These are phyloP conservation scores for Xenentodon cancila DNA, from an alignment of 2,797 vertebrate genomes.

Conservation along the genomic window DNA sequence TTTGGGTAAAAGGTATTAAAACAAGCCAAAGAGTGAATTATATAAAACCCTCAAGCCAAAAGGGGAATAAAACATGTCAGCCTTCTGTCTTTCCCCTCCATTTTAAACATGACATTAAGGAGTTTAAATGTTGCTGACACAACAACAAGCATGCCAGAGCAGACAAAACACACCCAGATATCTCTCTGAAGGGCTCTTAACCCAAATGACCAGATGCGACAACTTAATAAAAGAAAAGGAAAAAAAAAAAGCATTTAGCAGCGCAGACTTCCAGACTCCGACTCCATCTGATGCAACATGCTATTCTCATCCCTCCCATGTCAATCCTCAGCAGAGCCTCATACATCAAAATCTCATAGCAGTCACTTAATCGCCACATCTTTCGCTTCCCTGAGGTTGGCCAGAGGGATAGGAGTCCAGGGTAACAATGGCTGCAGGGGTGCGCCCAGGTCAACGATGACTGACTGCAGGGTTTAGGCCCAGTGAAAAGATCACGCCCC, in stretches of 20 bases:
- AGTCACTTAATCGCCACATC: slow-evolving; percentile 45
- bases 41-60: slow-evolving; percentile 41
- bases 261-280: slow-evolving; percentile 27
- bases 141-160: slow-evolving; percentile 31
- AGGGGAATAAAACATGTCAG: slow-evolving; percentile 30
- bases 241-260: slow-evolving; percentile 29
- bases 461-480: slow-evolving; percentile 62
- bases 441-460: slow-evolving; percentile 57
- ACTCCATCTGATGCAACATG: slow-evolving; percentile 44
- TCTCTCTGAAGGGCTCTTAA: slow-evolving; percentile 42
- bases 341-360: slow-evolving; percentile 67
- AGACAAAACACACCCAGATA: slow-evolving; percentile 34
- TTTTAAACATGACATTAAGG: slow-evolving; percentile 41
- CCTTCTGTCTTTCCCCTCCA: slow-evolving; percentile 28
- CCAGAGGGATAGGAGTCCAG: slow-evolving; percentile 44
- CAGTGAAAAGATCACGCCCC: slow-evolving; percentile 55
- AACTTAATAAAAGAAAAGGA: slow-evolving; percentile 52
- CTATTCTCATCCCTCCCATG: slow-evolving; percentile 49
- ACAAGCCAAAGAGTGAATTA: slow-evolving; percentile 43
- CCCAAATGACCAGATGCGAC: slow-evolving; percentile 24
- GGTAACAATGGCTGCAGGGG: slow-evolving; percentile 58
- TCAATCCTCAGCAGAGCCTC: slow-evolving; percentile 60
- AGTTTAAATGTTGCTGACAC: slow-evolving; percentile 31
- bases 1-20: slow-evolving; percentile 65
- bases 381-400: slow-evolving; percentile 55